These are phyloP conservation scores for Allacma fusca DNA, from an alignment of 2,888 invertebrate genomes.

Conservation along the genomic window DNA sequence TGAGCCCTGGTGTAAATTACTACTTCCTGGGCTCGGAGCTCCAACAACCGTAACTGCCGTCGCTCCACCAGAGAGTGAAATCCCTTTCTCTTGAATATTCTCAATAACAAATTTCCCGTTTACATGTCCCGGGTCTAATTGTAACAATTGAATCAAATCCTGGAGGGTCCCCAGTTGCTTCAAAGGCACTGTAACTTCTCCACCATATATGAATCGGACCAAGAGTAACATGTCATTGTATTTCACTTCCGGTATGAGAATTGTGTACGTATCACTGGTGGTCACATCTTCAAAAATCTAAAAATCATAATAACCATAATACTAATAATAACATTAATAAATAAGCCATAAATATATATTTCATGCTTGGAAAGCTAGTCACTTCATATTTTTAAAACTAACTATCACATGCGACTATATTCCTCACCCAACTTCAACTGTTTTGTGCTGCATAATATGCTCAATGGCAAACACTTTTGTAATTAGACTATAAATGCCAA, in stretches of 20 bases:
- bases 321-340: not conserved
- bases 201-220: slow-evolving; percentile 60
- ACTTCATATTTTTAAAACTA: too few relatives aligned
- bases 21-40: slow-evolving; percentile 46
- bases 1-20: slow-evolving; percentile 36
- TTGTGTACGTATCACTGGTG: slow-evolving; percentile 49
- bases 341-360: not conserved
- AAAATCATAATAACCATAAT: not conserved
- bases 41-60: slow-evolving; percentile 51
- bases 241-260: slow-evolving; percentile 59
- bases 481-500: slow-evolving; percentile 8
- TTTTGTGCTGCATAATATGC: too few relatives aligned
- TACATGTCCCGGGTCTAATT: slow-evolving; percentile 60
- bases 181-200: slow-evolving; percentile 60
- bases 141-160: slow-evolving; percentile 59
- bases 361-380: not conserved
- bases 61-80: slow-evolving; percentile 49
- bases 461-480: not conserved
- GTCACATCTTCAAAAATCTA: slow-evolving; percentile 60
- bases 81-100: slow-evolving; percentile 59
- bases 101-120: slow-evolving; percentile 61
- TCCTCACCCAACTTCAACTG: too few relatives aligned
- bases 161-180: slow-evolving; percentile 61
- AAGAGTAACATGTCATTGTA: slow-evolving; percentile 60
- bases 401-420: too few relatives aligned